Conservation (phyloP, 1,140 invertebrate genomes). For the Hestina assimilis region DNA sequence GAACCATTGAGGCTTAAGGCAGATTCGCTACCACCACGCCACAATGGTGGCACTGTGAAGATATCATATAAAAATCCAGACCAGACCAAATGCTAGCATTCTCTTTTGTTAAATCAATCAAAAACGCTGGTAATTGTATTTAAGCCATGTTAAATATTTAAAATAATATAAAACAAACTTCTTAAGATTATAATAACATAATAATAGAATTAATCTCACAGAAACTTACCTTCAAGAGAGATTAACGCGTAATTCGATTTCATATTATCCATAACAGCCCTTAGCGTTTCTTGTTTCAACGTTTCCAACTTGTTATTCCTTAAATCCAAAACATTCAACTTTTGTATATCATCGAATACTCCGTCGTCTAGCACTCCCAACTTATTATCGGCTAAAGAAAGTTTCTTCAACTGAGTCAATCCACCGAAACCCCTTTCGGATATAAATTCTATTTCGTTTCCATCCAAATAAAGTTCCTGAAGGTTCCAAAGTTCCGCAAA, state of each 20-base stretch:
- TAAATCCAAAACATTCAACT: conserved; percentile 85
- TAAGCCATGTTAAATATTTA: too few species aligned
- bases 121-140: too few species aligned
- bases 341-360: conserved; percentile 82
- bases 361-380: conserved; percentile 82
- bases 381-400: conserved; percentile 86
- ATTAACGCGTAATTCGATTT: conserved; percentile 77
- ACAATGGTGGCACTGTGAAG: too few species aligned
- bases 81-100: too few species aligned
- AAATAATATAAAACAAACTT: too few species aligned
- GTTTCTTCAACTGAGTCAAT: conserved; percentile 82
- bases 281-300: conserved; percentile 84
- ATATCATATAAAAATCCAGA: too few species aligned
- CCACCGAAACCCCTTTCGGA: conserved; percentile 85
- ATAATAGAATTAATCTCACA: neutral
- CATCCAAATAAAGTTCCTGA: conserved; percentile 85
- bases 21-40: too few species aligned
- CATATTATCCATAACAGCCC: conserved; percentile 86
- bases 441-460: conserved; percentile 83
- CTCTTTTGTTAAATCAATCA: too few species aligned
- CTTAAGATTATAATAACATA: neutral
- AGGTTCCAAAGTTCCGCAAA: conserved; percentile 87
- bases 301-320: conserved; percentile 85
- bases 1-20: too few species aligned
- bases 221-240: conserved; percentile 67